Evolutionary conservation across 2,888 invertebrate genomes (phyloP), one percentile per base, ranked within the genome.

Genomic region (Zele albiditarsus): DNA sequence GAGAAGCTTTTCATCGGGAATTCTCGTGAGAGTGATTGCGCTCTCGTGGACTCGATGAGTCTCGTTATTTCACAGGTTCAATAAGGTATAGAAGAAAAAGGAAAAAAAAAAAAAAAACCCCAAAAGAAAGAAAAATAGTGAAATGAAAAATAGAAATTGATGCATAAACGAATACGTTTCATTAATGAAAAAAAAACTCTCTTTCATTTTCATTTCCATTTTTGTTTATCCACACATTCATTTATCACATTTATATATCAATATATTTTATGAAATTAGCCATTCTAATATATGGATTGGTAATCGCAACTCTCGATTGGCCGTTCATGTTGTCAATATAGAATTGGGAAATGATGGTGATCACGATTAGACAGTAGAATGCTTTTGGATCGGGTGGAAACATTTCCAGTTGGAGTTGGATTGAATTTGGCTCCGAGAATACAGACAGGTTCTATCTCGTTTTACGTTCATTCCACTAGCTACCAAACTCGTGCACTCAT

Each of bases 381-480:
- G 84, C 80, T 81, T 82, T 80, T 82, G 82, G 82, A 81, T 82
- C 78, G 77, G 75, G 76, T 77, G 81, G 20, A 53, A 20, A 53
- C 77, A 80, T 81, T 82, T 84, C 83, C 83, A 80, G 76, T 79
- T 77, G 79, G 79, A 79, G 75, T 80, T 82, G 81, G 82, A 84
- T 86, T 84, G 82, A 84, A 86, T 86, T 87, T 84, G 78, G 80
- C 82, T 20, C 23, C 0, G 20, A 79, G 76, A 81, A 66, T 73
- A 79, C 73, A 75, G 77, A 77, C 76, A 77, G 75, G 31, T 63
- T 20, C 33, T 23, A n/a, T 10, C n/a, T 20, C 8, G 8, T 38
- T 53, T 31, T 57, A 66, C 65, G 72, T 78, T 73, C 74, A 66
- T 79, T 68, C 60, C 73, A 69, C 73, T 77, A 66, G 20, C n/a